phyloP scores from a whole-genome alignment of 2,797 vertebrate genomes.

The Sebastes nivosus region DNA sequence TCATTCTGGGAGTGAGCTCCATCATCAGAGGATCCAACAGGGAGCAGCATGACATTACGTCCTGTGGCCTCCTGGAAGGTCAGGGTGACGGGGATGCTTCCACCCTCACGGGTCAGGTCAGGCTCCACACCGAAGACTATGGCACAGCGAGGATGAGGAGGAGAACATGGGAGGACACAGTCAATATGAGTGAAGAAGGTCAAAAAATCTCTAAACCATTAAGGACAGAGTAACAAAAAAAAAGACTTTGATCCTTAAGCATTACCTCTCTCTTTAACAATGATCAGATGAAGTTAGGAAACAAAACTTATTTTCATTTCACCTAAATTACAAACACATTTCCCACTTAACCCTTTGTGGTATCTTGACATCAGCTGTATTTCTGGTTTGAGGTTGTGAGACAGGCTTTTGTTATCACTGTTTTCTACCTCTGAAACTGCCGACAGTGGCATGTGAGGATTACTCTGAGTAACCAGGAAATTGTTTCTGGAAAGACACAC shows the following conservation, averaged over 20 bases:
- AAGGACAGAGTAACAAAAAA: background rate
- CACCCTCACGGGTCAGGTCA: slow-evolving; percentile 95
- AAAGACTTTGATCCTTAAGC: background rate
- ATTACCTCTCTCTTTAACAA: background rate
- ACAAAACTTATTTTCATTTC: background rate
- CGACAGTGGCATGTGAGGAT: background rate
- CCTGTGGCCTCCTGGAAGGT: slow-evolving; percentile 98
- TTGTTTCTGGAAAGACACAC: background rate
- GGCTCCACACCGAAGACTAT: slow-evolving; percentile 96
- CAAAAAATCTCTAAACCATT: background rate
- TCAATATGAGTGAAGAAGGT: background rate
- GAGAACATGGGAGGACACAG: background rate
- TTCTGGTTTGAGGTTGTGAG: background rate
- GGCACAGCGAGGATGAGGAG: background rate
- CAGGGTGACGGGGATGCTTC: slow-evolving; percentile 96
- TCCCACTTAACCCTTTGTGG: background rate
- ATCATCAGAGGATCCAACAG: slow-evolving; percentile 93
- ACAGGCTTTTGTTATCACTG: background rate
- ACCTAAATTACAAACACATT: background rate
- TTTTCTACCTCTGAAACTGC: background rate
- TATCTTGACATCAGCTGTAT: background rate
- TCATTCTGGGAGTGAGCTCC: slow-evolving; percentile 99
- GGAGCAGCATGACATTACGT: slow-evolving; percentile 96
- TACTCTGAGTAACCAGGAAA: background rate
- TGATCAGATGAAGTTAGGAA: background rate